Evolutionary conservation across 1,140 invertebrate species (phyloP).

Genomic region (Drosophila oshimai): DNA sequence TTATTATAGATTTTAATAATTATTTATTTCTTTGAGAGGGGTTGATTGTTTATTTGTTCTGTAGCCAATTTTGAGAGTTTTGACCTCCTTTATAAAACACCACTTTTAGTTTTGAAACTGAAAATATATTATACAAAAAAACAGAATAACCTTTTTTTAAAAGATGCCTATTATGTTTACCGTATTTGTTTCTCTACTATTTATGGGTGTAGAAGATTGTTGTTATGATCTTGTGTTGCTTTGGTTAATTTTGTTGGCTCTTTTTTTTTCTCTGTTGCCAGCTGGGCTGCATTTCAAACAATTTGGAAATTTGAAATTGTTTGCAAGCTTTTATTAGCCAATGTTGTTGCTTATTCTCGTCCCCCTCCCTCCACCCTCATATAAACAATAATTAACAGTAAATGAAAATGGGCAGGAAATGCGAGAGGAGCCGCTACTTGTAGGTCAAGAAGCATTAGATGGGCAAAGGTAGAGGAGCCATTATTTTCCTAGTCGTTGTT

Average conservation of each 20-base stretch:
- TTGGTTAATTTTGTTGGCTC: conserved; percentile 8
- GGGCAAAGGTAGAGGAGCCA: not conserved
- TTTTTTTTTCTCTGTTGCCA: conserved; percentile 19
- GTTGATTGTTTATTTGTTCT: too few species aligned
- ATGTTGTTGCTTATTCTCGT: conserved; percentile 35
- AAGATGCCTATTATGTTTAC: not conserved
- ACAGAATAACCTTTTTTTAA: too few species aligned
- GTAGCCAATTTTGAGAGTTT: too few species aligned
- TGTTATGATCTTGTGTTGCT: conserved; percentile 16
- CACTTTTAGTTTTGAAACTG: too few species aligned
- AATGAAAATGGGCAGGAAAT: conserved; percentile 58
- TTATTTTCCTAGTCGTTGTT: not conserved
- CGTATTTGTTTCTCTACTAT: conserved; percentile 1
- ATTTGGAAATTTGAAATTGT: conserved; percentile 52
- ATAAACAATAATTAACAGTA: conserved; percentile 70
- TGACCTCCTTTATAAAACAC: too few species aligned
- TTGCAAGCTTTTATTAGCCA: conserved; percentile 72
- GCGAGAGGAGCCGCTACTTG: conserved; percentile 44
- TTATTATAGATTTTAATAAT: too few species aligned
- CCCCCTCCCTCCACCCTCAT: not conserved
- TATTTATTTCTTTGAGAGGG: too few species aligned
- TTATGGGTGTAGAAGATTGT: not conserved
- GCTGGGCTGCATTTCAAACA: conserved; percentile 62
- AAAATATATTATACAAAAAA: not conserved
- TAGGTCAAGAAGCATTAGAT: conserved; percentile 65